These are phyloP conservation scores for Eupleurogrammus muticus DNA, from an alignment of 2,797 vertebrate species.

Conservation along the genomic window DNA sequence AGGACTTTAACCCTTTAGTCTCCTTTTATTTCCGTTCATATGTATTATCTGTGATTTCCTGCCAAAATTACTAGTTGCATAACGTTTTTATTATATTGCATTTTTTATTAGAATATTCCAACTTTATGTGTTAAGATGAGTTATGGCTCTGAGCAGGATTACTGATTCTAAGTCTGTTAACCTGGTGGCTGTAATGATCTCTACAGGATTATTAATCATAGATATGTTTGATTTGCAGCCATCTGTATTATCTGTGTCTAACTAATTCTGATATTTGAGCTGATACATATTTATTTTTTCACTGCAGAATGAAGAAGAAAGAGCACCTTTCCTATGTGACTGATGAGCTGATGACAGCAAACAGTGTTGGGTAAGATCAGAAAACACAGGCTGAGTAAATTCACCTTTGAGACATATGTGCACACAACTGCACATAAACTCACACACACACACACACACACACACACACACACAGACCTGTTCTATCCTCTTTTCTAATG, in stretches of 20 bases:
- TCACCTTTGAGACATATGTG: constrained; percentile 58
- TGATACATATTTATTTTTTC: not conserved
- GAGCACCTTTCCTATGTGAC: too few species aligned
- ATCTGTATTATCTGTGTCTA: too few species aligned
- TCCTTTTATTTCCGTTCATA: too few species aligned
- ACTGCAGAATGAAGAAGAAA: not conserved
- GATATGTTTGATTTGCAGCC: too few species aligned
- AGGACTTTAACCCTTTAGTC: too few species aligned
- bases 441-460: constrained; percentile 23
- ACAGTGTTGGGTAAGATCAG: constrained; percentile 48
- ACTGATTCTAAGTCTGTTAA: not conserved
- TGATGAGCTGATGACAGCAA: not conserved
- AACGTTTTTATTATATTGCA: too few species aligned
- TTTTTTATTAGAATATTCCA: too few species aligned
- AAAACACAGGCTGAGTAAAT: constrained; percentile 61
- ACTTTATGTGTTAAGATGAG: too few species aligned
- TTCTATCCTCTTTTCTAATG: not conserved
- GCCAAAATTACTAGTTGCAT: too few species aligned
- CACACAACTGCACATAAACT: not conserved
- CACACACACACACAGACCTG: constrained; percentile 3
- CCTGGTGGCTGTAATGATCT: not conserved
- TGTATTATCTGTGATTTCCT: too few species aligned
- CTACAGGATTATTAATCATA: not conserved
- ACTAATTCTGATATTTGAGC: too few species aligned
- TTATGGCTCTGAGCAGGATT: too few species aligned